Evolutionary conservation across 1,140 invertebrate species (phyloP).

Genomic region (Drosophila athabasca): DNA sequence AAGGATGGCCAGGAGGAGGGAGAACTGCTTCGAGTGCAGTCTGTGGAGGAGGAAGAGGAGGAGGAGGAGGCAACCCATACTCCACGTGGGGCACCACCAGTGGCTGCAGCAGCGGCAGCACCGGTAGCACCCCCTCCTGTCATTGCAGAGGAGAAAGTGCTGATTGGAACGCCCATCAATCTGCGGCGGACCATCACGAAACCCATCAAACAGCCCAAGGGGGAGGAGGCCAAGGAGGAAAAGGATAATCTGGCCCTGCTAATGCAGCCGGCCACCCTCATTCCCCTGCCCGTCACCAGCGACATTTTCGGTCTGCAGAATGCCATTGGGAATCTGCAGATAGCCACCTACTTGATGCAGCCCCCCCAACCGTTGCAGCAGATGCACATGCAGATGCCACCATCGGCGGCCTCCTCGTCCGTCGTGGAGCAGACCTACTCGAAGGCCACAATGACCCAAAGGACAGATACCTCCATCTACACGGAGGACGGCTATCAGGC

Average conservation of each 20-base stretch:
- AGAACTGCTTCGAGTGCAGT: slow-evolving; percentile 51
- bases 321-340: slow-evolving; percentile 78
- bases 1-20: slow-evolving; percentile 14
- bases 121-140: slow-evolving; percentile 7
- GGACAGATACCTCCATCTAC: slow-evolving; percentile 70
- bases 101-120: slow-evolving; percentile 3
- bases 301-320: slow-evolving; percentile 80
- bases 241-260: slow-evolving; percentile 81
- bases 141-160: slow-evolving; percentile 70
- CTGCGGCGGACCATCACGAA: slow-evolving; percentile 73
- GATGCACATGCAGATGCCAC: slow-evolving; percentile 41
- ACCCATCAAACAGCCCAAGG: slow-evolving; percentile 52
- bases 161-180: slow-evolving; percentile 82
- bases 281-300: slow-evolving; percentile 76
- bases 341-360: slow-evolving; percentile 79
- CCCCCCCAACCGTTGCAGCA: slow-evolving; percentile 44
- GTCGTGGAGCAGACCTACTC: slow-evolving; percentile 39
- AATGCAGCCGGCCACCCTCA: slow-evolving; percentile 83
- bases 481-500: slow-evolving; percentile 76
- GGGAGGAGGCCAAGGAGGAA: slow-evolving; percentile 13
- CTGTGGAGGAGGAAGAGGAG: slow-evolving; percentile 58
- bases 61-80: slow-evolving; percentile 14
- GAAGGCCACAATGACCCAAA: slow-evolving; percentile 69
- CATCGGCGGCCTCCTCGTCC: slow-evolving; percentile 33
- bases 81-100: slow-evolving; percentile 23